These are phyloP conservation scores for Merops nubicus DNA, from an alignment of 2,113 vertebrate species.

Conservation along the genomic window DNA sequence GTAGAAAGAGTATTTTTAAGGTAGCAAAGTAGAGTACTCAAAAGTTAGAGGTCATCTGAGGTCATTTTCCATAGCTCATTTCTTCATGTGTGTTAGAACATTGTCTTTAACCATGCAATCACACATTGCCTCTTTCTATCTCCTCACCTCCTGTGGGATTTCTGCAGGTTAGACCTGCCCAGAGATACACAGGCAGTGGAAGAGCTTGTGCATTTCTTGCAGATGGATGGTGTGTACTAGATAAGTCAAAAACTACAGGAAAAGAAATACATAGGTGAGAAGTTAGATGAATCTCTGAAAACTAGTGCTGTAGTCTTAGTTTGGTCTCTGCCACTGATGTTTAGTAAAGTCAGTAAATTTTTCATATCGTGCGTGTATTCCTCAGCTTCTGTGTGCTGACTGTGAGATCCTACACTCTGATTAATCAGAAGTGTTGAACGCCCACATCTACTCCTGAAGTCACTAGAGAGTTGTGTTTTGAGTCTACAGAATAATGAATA, in stretches of 20 bases:
- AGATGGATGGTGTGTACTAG: neutral
- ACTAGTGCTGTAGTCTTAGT: neutral
- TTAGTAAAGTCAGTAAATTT: slow-evolving; percentile 16
- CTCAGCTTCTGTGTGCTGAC: neutral
- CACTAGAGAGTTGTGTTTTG: neutral
- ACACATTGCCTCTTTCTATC: neutral
- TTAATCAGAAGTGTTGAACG: slow-evolving; percentile 37
- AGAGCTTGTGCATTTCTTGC: neutral
- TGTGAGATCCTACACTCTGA: slow-evolving; percentile 15
- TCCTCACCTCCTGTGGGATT: neutral
- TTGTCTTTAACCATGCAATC: neutral
- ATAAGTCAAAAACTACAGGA: neutral
- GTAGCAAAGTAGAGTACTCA: neutral
- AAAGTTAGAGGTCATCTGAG: neutral
- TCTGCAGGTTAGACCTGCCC: neutral
- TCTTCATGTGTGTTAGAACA: neutral
- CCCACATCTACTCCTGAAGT: slow-evolving; percentile 13
- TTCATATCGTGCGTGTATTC: neutral
- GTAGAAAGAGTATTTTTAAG: neutral
- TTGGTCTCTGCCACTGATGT: neutral
- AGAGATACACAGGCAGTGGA: neutral
- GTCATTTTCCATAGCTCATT: too few relatives aligned
- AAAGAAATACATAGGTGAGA: neutral
- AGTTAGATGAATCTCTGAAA: slow-evolving; percentile 34
- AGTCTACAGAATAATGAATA: slow-evolving; percentile 18